Percentiles rank a stretch among this genome's conserved stretches.
phyloP scores from a whole-genome alignment of 2,797 vertebrate genomes.

The Darevskia mixta region DNA sequence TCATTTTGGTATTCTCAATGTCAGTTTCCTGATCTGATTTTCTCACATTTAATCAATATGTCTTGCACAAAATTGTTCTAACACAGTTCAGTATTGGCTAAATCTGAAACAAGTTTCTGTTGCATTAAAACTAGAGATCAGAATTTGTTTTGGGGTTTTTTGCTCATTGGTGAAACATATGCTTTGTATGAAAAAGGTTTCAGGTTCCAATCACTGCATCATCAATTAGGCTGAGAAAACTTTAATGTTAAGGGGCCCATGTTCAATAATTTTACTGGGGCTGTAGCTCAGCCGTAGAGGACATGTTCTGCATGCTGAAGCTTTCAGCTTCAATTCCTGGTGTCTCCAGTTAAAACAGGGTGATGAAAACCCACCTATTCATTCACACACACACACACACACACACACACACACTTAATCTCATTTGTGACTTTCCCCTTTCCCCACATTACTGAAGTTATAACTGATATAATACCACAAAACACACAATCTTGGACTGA shows the following conservation, averaged over 20 bases:
- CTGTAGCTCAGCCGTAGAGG: too few relatives aligned
- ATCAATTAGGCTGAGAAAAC: neutral
- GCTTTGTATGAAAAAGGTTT: too few relatives aligned
- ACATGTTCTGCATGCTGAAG: too few relatives aligned
- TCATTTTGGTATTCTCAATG: neutral
- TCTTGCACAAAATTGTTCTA: neutral
- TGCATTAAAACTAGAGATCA: neutral
- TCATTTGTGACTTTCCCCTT: neutral
- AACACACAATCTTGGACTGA: neutral
- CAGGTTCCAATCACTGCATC: neutral
- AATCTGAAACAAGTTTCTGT: neutral
- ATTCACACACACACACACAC: too few relatives aligned
- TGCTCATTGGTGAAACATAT: neutral
- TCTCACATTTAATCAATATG: neutral
- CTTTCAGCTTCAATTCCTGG: too few relatives aligned
- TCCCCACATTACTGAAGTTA: neutral
- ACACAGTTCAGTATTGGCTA: neutral
- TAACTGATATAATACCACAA: neutral
- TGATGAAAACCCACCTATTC: too few relatives aligned
- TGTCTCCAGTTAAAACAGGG: too few relatives aligned
- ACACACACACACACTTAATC: neutral
- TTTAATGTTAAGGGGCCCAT: too few relatives aligned
- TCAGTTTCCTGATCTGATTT: neutral
- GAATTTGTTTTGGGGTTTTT: neutral
- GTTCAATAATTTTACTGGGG: too few relatives aligned